Conservation (phyloP, 1,140 invertebrate species). For the Chlorops oryzae region DNA sequence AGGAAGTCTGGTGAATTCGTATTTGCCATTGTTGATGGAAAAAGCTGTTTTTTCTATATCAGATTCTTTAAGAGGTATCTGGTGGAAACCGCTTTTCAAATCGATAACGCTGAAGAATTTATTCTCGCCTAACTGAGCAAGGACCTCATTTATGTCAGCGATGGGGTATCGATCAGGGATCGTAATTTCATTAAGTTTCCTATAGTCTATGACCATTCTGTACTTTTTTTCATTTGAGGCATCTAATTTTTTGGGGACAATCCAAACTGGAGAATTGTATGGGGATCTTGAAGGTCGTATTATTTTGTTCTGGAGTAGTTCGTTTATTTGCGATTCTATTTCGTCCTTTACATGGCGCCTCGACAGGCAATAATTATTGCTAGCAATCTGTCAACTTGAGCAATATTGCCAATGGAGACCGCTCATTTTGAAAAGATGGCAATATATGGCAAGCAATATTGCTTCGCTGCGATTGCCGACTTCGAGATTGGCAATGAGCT, state of each 20-base stretch:
- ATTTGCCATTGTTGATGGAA: constrained; percentile 33
- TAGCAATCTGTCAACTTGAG: too few species aligned
- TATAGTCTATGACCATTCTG: constrained; percentile 34
- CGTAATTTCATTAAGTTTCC: constrained; percentile 30
- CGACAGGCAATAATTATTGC: too few species aligned
- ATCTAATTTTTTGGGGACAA: constrained; percentile 9
- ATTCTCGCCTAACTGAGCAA: constrained; percentile 45
- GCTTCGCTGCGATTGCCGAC: too few species aligned
- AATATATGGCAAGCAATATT: too few species aligned
- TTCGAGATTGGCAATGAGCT: too few species aligned
- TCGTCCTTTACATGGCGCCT: constrained; percentile 22
- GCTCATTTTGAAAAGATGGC: too few species aligned
- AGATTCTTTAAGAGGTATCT: constrained; percentile 37
- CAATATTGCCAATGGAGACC: too few species aligned
- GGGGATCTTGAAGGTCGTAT: constrained; percentile 22
- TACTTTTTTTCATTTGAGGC: constrained; percentile 27
- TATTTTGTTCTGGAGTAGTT: constrained; percentile 25
- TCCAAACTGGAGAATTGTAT: constrained; percentile 6
- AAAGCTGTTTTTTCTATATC: constrained; percentile 45
- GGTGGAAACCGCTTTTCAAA: constrained; percentile 50
- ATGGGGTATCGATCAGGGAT: constrained; percentile 50
- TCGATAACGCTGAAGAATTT: constrained; percentile 49
- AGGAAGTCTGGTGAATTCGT: constrained; percentile 38
- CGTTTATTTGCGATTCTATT: constrained; percentile 18
- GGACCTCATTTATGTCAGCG: constrained; percentile 48